Evolutionary conservation across 2,888 invertebrate genomes (phyloP), one percentile per base, ranked within the genome.

Genomic region (Watsonalla cultraria): DNA sequence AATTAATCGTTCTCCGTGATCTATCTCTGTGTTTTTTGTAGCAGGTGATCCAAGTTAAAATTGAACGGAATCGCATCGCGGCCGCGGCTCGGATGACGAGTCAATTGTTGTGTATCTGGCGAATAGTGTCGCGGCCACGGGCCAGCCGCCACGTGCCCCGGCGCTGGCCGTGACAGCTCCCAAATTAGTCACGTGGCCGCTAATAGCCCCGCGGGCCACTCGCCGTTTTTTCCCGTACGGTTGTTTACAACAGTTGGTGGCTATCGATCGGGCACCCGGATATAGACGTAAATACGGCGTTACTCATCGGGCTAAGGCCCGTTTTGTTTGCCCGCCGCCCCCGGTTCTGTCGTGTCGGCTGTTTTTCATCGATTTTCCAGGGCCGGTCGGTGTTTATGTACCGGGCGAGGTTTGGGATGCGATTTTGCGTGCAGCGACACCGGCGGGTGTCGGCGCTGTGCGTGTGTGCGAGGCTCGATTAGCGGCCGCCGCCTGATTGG

Each of bases 111-210:
- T 37, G 14, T 35, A 35, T 47, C 42, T 46, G 51, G 51, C 46
- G 51, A 52, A 49, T 60, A 46, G 37, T 52, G 55, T 47, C 56
- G 52, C 51, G 55, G 58, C 55, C 60, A 59, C 59, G 60, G 56
- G 52, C 52, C 54, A 56, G 59, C 60, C 53, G 51, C 56, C 87
- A 84, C 88, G 87, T 85, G 86, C 76, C 68, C 65, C 59, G 65
- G 59, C 67, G 57, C 86, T 91, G 91, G 69, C 64, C 65, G 73
- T 90, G 91, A 91, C 91, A 90, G 91, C 82, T 86, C 82, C 81
- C 83, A 88, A 90, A 90, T 90, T 82, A 87, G 89, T 88, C 90
- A 89, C 90, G 90, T 90, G 90, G 82, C 87, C 75, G 77, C 72
- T 86, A 86, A 87, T 86, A 83, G 86, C 81, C 78, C 76, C 76